Base-by-base conservation (phyloP, 2,113 vertebrate species). In the Collichthys lucidus region DNA sequence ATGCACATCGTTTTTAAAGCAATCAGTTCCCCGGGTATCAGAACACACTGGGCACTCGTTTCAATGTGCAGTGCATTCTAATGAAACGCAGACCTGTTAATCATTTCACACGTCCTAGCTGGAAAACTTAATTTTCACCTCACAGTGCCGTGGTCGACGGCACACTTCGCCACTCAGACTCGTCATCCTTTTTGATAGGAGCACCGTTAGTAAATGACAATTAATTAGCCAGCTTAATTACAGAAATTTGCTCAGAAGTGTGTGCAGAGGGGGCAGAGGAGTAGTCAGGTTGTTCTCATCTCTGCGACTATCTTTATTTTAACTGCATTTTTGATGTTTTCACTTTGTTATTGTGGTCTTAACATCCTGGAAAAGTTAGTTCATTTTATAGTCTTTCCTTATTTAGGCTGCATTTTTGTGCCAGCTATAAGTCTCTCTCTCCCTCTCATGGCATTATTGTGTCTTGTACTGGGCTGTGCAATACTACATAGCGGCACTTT, bases 141-240 rank as follows among this genome's bases (percentile, higher is more conserved):
- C 65, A 73, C 65, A 85, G 77, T 64, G 17, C 61, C 35, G 82
- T 56, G 17, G 53, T 59, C 11, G 49, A 76, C 74, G 74, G 77
- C 64, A 69, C 77, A 66, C 52, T 50, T 90, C 59, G 22, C 83
- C 83, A 85, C 53, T 68, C 87, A 79, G 87, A 89, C 78, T 71
- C 52, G 65, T 87, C 81, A 74, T 76, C 63, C 79, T 73, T 82
- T 89, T 56, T 82, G 88, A 91, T 86, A 73, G 76, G 83, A 85
- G 73, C 53, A 55, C 86, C 80, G 88, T 93, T 91, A 89, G 82
- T 80, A 82, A 92, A 94, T 93, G 91, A 91, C 79, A 90, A 93
- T 94, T 91, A 92, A 94, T 94, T 92, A 93, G 57, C 69, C 16
- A 2, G n/a, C 84, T 79, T 91, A 89, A 92, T 94, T 87, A 91